Evolutionary conservation across 2,797 vertebrate genomes (phyloP), one percentile per base, ranked within the genome.

Genomic region (Macropus fuliginosus): DNA sequence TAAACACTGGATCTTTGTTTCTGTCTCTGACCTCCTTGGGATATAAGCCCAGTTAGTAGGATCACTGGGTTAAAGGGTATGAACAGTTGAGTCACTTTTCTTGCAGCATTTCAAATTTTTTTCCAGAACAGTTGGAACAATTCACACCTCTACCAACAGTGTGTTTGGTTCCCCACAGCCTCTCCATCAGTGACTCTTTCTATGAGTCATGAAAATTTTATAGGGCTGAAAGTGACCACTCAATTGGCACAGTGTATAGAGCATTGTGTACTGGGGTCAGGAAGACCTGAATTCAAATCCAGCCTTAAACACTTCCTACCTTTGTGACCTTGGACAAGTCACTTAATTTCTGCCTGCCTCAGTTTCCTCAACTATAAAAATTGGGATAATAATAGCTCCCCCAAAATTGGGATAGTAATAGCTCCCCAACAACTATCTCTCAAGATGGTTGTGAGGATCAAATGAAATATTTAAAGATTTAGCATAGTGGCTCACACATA

Each of bases 1-100:
- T 87, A 27, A 50, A 87, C 74, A 87, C 74, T 87, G 74, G 74
- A 87, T 87, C 74, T 87, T 87, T 87, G 74, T 87, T 87, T 87
- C 74, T 50, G 21, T 27, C 74, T 87, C 27, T 87, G 40, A 87
- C 21, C 74, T 87, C 31, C 40, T 87, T 87, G 74, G 74, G 74
- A 87, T 46, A 11, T 46, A 50, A 87, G 40, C 74, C 74, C 74
- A 87, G 74, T 87, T 46, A 27, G 21, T 87, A 87, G 2, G 40
- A 50, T 87, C 74, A 87, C 40, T 87, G 40, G 40, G 74, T 87
- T 40, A 87, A 81, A 87, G 74, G 24, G 40, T 46, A 87, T 87
- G 9, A 87, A 87, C 24, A 87, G 40, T 46, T 46, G 27, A 28
- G 74, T 87, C 74, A 87, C 74, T 87, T 46, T 87, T 87, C 9